A percentile compares a stretch with the other conserved stretches of the same genome.
These are phyloP conservation scores for Teinopalpus imperialis DNA, from an alignment of 2,888 invertebrate species.

Conservation along the genomic window DNA sequence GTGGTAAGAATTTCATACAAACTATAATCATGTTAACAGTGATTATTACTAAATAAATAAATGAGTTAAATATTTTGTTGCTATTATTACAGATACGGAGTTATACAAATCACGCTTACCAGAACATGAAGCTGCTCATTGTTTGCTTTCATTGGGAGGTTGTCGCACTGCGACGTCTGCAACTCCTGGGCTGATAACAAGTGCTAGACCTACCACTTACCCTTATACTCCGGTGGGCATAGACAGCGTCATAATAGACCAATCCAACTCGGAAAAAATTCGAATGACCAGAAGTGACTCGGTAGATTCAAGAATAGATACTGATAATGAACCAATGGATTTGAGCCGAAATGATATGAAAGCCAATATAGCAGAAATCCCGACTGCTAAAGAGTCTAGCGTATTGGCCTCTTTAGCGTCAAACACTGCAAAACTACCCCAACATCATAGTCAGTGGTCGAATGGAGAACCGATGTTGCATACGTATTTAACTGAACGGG, in stretches of 20 bases:
- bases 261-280: conserved; percentile 53
- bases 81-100: conserved; percentile 79
- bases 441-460: conserved; percentile 78
- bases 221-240: conserved; percentile 81
- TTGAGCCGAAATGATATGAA: conserved; percentile 70
- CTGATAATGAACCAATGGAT: conserved; percentile 81
- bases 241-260: conserved; percentile 49
- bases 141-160: conserved; percentile 88
- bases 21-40: background rate
- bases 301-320: conserved; percentile 53
- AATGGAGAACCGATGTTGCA: conserved; percentile 86
- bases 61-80: conserved; percentile 6
- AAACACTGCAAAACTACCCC: conserved; percentile 83
- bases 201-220: conserved; percentile 85
- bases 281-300: conserved; percentile 44
- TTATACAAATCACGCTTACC: conserved; percentile 86
- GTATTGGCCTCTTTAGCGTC: conserved; percentile 84
- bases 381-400: conserved; percentile 83
- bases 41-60: no score
- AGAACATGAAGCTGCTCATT: conserved; percentile 93
- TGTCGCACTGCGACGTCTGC: conserved; percentile 75
- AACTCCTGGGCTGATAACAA: conserved; percentile 81
- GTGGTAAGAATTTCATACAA: conserved; percentile 75
- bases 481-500: conserved; percentile 87
- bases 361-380: conserved; percentile 75